phyloP scores from a whole-genome alignment of 2,797 vertebrate species.

The Acanthiza pusilla region DNA sequence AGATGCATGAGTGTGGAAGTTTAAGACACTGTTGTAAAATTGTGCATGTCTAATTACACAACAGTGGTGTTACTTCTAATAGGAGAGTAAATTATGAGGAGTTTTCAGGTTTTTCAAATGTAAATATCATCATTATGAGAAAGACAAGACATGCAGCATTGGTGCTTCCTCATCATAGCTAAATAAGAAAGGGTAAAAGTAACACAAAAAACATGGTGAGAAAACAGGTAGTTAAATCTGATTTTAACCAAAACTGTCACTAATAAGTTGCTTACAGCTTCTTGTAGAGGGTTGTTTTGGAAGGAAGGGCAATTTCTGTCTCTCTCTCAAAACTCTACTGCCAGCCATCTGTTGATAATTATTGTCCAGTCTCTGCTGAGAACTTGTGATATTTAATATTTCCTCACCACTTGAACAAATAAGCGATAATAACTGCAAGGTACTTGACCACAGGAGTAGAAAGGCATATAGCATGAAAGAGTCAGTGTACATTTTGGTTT shows the following conservation, averaged over 20 bases:
- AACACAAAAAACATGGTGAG: slow-evolving; percentile 60
- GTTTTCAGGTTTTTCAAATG: background rate
- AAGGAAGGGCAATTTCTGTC: slow-evolving; percentile 60
- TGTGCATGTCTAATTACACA: background rate
- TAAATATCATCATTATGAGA: background rate
- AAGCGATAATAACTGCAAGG: slow-evolving; percentile 89
- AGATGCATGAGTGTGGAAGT: slow-evolving; percentile 36
- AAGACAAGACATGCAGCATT: background rate
- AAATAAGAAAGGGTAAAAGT: background rate
- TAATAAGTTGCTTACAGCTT: slow-evolving; percentile 43
- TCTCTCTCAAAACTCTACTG: slow-evolving; percentile 67
- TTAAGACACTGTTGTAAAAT: slow-evolving; percentile 49
- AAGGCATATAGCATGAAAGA: slow-evolving; percentile 83
- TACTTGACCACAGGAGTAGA: slow-evolving; percentile 91
- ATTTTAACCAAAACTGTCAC: slow-evolving; percentile 59
- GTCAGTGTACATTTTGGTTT: slow-evolving; percentile 76
- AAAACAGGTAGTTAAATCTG: slow-evolving; percentile 55
- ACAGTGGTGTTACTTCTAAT: background rate
- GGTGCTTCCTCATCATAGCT: background rate
- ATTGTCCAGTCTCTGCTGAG: slow-evolving; percentile 88
- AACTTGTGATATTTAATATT: slow-evolving; percentile 98
- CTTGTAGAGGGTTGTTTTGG: slow-evolving; percentile 25
- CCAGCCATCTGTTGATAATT: slow-evolving; percentile 95
- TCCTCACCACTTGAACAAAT: slow-evolving; percentile 98
- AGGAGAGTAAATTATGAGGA: background rate